Conservation (phyloP, 2,113 vertebrate species). For the Epinephelus lanceolatus region DNA sequence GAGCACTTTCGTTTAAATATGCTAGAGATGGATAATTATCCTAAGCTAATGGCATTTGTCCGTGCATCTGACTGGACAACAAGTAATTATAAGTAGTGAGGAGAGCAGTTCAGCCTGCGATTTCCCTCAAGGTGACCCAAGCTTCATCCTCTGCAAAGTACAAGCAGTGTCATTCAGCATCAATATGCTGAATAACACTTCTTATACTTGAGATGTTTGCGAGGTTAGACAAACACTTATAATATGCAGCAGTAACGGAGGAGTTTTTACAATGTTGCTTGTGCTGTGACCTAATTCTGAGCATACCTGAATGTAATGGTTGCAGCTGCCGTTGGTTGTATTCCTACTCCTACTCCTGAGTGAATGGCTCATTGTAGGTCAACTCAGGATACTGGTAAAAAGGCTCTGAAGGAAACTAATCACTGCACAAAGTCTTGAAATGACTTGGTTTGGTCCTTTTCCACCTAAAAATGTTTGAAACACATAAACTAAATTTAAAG, state of each 20-base stretch:
- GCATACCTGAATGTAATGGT: slow-evolving; percentile 16
- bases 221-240: background rate
- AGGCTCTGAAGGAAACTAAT: slow-evolving; percentile 17
- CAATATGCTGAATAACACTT: background rate
- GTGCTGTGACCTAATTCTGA: slow-evolving; percentile 45
- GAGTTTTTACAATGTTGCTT: background rate
- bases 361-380: slow-evolving; percentile 38
- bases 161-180: background rate
- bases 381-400: slow-evolving; percentile 28
- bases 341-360: slow-evolving; percentile 18
- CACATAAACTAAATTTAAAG: slow-evolving; percentile 33
- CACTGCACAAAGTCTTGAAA: slow-evolving; percentile 30
- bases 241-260: background rate
- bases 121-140: background rate
- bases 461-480: slow-evolving; percentile 24
- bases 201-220: background rate
- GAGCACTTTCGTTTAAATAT: slow-evolving; percentile 41
- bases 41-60: background rate
- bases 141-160: background rate
- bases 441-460: background rate
- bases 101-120: background rate
- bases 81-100: background rate
- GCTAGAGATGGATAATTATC: background rate
- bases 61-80: background rate
- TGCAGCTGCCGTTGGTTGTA: slow-evolving; percentile 1